phyloP scores from a whole-genome alignment of 2,888 invertebrate genomes.

The Ellobium chinense region DNA sequence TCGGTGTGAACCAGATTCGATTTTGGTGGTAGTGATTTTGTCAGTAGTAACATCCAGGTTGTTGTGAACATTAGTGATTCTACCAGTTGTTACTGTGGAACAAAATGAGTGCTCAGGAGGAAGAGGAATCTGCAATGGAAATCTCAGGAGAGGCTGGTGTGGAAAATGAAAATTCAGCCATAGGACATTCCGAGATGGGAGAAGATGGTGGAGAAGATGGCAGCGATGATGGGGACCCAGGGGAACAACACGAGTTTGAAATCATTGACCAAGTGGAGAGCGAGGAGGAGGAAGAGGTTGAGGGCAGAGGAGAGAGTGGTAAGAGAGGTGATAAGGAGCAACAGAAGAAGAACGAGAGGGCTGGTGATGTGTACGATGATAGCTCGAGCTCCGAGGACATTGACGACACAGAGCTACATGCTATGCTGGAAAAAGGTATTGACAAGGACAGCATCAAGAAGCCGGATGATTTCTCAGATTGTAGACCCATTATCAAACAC shows the following conservation, averaged over 20 bases:
- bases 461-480: constrained; percentile 48
- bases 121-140: too few species aligned
- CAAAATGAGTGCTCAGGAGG: too few species aligned
- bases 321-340: constrained; percentile 40
- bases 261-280: constrained; percentile 61
- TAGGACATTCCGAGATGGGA: too few species aligned
- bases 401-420: constrained; percentile 69
- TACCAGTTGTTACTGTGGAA: too few species aligned
- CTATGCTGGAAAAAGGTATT: constrained; percentile 69
- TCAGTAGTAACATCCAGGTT: too few species aligned
- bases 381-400: constrained; percentile 54
- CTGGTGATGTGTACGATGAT: constrained; percentile 48
- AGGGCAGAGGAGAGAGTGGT: background rate
- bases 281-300: constrained; percentile 47
- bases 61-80: too few species aligned
- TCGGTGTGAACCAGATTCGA: too few species aligned
- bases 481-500: constrained; percentile 58
- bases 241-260: constrained; percentile 56
- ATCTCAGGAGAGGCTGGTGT: too few species aligned
- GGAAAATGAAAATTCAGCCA: too few species aligned
- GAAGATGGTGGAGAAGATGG: constrained; percentile 29
- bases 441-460: constrained; percentile 52
- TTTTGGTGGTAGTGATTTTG: too few species aligned
- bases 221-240: constrained; percentile 17
- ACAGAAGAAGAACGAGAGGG: constrained; percentile 17